A percentile compares a stretch with the other conserved stretches of the same genome.
Conservation (phyloP, 1,140 invertebrate genomes). For the Argopecten irradians region DNA sequence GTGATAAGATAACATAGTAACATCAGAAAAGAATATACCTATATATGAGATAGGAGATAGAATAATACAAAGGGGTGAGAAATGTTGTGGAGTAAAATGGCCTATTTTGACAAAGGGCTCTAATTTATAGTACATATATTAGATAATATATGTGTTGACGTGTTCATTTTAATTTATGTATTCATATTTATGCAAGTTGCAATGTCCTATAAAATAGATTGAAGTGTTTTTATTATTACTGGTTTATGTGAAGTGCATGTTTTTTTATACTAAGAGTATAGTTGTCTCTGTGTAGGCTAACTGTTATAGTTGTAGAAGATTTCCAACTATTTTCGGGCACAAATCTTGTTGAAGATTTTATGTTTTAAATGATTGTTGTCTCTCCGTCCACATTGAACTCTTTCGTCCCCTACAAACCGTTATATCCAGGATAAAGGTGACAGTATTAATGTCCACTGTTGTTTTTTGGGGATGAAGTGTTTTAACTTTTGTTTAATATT, state of each 20-base stretch:
- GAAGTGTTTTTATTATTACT: slow-evolving; percentile 17
- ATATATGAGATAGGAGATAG: too few species aligned
- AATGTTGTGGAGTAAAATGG: background rate
- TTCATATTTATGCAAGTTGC: slow-evolving; percentile 18
- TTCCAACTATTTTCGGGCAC: background rate
- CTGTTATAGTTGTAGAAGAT: background rate
- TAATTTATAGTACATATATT: background rate
- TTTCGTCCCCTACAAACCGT: background rate
- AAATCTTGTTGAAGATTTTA: slow-evolving; percentile 2
- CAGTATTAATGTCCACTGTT: background rate
- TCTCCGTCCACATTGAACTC: slow-evolving; percentile 14
- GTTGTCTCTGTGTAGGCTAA: background rate
- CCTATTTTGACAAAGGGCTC: slow-evolving; percentile 13
- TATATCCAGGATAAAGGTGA: background rate
- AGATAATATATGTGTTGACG: background rate
- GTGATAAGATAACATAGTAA: too few species aligned
- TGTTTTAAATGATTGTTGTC: background rate
- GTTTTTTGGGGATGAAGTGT: background rate
- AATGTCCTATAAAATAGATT: slow-evolving; percentile 19
- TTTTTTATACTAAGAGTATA: background rate
- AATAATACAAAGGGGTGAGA: background rate
- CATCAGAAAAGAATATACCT: too few species aligned
- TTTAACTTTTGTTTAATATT: background rate
- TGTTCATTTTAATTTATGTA: slow-evolving; percentile 4
- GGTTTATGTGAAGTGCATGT: slow-evolving; percentile 21